These are phyloP conservation scores for Mesorhabditis spiculigera DNA, from an alignment of 2,888 invertebrate genomes.

Conservation along the genomic window DNA sequence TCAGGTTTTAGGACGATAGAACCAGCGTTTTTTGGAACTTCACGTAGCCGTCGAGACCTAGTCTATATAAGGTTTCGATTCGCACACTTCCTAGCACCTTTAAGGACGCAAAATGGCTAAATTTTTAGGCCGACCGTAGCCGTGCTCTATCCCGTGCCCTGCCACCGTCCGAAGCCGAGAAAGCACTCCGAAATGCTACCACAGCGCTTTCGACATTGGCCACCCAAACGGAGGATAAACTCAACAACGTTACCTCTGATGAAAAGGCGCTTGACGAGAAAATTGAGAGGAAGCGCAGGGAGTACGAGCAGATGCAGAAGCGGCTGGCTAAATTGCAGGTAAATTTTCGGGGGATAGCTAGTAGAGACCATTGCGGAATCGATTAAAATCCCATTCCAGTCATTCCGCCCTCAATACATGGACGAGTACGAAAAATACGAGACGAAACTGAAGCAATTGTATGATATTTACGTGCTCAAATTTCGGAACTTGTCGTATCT, in stretches of 20 bases:
- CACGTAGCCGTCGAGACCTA: no score
- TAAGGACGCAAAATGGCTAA: no score
- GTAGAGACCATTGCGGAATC: slow-evolving; percentile 8
- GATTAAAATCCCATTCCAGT: slow-evolving; percentile 23
- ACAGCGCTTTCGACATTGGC: slow-evolving; percentile 64
- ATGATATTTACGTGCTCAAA: slow-evolving; percentile 74
- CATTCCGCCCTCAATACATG: slow-evolving; percentile 80
- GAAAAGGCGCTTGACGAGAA: slow-evolving; percentile 84
- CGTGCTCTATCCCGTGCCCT: slow-evolving; percentile 15
- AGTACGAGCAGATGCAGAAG: slow-evolving; percentile 87
- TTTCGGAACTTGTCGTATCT: slow-evolving; percentile 83
- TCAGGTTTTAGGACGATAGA: no score
- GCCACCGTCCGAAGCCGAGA: slow-evolving; percentile 70
- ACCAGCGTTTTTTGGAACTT: no score
- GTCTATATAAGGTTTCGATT: no score
- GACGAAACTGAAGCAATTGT: slow-evolving; percentile 74
- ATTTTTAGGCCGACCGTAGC: neutral
- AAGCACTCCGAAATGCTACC: slow-evolving; percentile 74
- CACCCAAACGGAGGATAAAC: slow-evolving; percentile 54
- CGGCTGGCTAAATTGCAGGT: slow-evolving; percentile 84
- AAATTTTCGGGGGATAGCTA: slow-evolving; percentile 8
- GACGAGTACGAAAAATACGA: slow-evolving; percentile 89
- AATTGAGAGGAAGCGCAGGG: slow-evolving; percentile 82
- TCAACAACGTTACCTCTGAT: slow-evolving; percentile 81
- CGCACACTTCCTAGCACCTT: no score